A percentile compares a stretch with the other conserved stretches of the same genome.
phyloP scores from a whole-genome alignment of 2,113 vertebrate genomes.

The Chunga burmeisteri region DNA sequence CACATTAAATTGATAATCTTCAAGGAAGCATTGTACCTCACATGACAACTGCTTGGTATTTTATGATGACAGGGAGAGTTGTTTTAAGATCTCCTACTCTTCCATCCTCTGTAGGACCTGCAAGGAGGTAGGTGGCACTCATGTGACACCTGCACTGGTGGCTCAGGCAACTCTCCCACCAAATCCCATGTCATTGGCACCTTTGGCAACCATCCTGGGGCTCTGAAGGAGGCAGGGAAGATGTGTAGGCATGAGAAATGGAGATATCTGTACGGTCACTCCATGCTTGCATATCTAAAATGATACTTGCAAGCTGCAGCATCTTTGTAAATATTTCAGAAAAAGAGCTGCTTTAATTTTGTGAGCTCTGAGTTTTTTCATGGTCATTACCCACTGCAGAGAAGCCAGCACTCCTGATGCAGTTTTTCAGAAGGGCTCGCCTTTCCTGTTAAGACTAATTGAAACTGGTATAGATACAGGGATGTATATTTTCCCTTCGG shows the following conservation, averaged over 20 bases:
- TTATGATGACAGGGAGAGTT: background rate
- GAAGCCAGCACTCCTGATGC: background rate
- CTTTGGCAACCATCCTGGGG: background rate
- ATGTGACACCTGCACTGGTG: background rate
- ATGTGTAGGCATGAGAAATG: background rate
- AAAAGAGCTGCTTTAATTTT: background rate
- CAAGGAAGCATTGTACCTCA: background rate
- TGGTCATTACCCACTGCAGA: background rate
- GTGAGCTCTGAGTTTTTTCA: background rate
- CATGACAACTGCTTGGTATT: background rate
- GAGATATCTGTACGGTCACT: background rate
- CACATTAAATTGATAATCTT: slow-evolving; percentile 26
- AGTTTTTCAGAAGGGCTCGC: background rate
- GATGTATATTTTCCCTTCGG: background rate
- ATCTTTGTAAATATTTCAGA: background rate
- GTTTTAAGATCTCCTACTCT: background rate
- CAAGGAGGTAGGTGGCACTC: background rate
- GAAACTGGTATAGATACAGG: background rate
- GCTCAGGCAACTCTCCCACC: background rate
- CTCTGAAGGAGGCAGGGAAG: background rate
- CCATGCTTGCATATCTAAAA: background rate
- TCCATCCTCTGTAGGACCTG: background rate
- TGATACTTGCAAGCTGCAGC: background rate
- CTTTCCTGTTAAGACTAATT: background rate
- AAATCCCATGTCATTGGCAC: background rate